Base-by-base conservation (phyloP, 2,113 vertebrate species). In the Nestor notabilis region DNA sequence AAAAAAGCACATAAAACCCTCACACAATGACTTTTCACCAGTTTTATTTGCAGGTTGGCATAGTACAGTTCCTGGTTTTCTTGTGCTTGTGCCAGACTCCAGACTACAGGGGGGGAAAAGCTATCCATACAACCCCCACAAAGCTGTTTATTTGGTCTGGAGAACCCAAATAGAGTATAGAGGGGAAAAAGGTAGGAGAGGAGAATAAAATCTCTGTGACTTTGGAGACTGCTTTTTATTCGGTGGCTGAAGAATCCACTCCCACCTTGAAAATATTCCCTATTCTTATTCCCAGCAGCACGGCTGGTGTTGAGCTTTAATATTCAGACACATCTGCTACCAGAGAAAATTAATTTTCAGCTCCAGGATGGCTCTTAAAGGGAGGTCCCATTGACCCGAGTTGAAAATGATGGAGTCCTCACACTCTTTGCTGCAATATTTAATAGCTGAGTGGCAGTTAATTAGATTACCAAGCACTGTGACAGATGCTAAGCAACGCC, bases 391-490 rank as follows among this genome's bases (percentile, higher is more conserved):
- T 49, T 95, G 95, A 85, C 74, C 95, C 9, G 33, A 93, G 71
- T 3, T 78, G 90, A 68, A 81, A 96, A 96, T 68, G 93, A 93
- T 97, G 77, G 91, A 95, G 87, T 95, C 95, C 80, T 95, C 93
- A 74, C 86, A 85, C 52, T 29, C 85, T 55, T 49, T 13, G 44
- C 87, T 91, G 89, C 82, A 78, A 90, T 88, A 95, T 93, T 97
- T 97, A 96, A 97, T 81, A 93, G 93, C 79, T 18, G 1, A 92
- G 89, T 61, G 87, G 75, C 89, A 94, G 92, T 95, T 97, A 96
- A 97, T 96, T 96, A 97, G 96, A 94, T 95, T 90, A 91, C 70
- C 71, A 90, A 92, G 94, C 63, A 65, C 90, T 56, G 82, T 81
- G 83, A 92, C 96, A 96, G 97, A 92, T 92, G 95, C 95, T 80